Conservation (phyloP, 1,140 invertebrate genomes). For the Semibalanus balanoides region DNA sequence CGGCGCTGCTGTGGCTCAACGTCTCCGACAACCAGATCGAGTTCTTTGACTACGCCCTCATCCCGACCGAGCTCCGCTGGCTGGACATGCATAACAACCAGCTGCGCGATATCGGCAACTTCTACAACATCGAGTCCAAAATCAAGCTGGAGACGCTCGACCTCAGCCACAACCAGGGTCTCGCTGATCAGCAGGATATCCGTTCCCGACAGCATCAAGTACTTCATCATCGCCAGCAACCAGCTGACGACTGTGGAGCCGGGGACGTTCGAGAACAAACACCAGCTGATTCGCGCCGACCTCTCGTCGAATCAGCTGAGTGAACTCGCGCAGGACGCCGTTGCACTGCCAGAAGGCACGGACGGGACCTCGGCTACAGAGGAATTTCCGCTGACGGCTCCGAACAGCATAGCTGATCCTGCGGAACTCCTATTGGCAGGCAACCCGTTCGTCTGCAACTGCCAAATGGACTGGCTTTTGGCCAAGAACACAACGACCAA, state of each 20-base stretch:
- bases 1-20: conserved; percentile 72
- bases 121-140: conserved; percentile 54
- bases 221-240: conserved; percentile 69
- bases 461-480: neutral
- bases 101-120: conserved; percentile 67
- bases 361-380: no score
- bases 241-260: conserved; percentile 48
- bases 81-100: conserved; percentile 80
- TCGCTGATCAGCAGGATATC: conserved; percentile 43
- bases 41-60: conserved; percentile 76
- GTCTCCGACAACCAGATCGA: conserved; percentile 78
- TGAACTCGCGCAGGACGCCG: conserved; percentile 51
- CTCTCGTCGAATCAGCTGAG: conserved; percentile 70
- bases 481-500: no score
- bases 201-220: conserved; percentile 58
- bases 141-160: conserved; percentile 53
- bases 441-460: neutral
- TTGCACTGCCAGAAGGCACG: neutral
- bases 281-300: conserved; percentile 64
- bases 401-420: no score
- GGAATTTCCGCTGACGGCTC: no score
- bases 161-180: conserved; percentile 65
- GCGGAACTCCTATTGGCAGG: neutral
- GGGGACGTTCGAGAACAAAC: conserved; percentile 67
- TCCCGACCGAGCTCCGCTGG: conserved; percentile 68